Conservation (phyloP, 2,888 invertebrate species). For the Carterocephalus palaemon region DNA sequence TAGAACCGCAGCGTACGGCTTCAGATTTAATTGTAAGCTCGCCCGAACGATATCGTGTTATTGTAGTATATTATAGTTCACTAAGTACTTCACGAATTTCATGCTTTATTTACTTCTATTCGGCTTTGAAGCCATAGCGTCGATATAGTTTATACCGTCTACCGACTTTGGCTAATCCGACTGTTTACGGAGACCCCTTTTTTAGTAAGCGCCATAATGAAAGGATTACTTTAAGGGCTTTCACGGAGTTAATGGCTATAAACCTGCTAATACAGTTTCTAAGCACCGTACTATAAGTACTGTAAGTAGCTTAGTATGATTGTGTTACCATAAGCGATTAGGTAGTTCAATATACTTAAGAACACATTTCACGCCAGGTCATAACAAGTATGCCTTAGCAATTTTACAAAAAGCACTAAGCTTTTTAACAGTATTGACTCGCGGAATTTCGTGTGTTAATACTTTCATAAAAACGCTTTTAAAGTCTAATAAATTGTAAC, state of each 20-base stretch:
- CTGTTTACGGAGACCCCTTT: not conserved
- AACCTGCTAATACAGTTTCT: no score
- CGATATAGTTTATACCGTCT: slow-evolving; percentile 5
- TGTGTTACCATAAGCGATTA: no score
- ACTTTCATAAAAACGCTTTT: no score
- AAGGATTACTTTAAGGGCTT: slow-evolving; percentile 1
- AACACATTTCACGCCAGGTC: no score
- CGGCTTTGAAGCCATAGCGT: slow-evolving; percentile 5
- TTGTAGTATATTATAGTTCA: slow-evolving; percentile 16
- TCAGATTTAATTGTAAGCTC: slow-evolving; percentile 32
- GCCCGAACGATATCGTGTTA: slow-evolving; percentile 23
- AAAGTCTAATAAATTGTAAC: no score
- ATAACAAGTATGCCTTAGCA: no score
- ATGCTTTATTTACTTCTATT: slow-evolving; percentile 6
- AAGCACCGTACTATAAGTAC: not conserved
- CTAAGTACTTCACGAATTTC: slow-evolving; percentile 1
- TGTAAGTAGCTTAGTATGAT: no score
- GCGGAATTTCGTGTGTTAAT: no score
- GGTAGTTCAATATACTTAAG: no score
- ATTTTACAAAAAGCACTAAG: no score
- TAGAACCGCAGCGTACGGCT: slow-evolving; percentile 29
- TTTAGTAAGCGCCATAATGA: slow-evolving; percentile 1
- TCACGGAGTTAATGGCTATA: no score
- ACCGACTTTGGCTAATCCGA: slow-evolving; percentile 3
- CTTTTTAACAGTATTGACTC: no score